These are phyloP conservation scores for Saccostrea glomerata DNA, from an alignment of 1,140 invertebrate genomes.

Conservation along the genomic window DNA sequence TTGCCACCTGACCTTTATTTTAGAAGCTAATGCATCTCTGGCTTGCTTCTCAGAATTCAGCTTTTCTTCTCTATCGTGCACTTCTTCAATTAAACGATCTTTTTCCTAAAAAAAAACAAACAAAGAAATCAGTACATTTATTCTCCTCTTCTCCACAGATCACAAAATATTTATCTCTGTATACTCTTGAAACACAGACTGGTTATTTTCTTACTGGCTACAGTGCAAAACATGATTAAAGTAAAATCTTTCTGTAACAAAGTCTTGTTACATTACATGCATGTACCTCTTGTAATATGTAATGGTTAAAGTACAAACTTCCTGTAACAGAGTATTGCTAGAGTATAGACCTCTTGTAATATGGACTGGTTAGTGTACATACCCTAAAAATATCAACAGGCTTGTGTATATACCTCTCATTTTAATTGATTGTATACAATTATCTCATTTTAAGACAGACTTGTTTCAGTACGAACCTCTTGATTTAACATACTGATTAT, in stretches of 20 bases:
- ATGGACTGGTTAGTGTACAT: not conserved
- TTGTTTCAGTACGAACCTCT: not conserved
- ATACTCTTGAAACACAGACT: no score
- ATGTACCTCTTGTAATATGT: not conserved
- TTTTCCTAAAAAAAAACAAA: constrained; percentile 79
- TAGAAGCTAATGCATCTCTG: constrained; percentile 80
- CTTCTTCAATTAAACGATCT: constrained; percentile 82
- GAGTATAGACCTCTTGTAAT: not conserved
- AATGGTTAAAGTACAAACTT: not conserved
- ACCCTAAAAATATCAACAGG: not conserved
- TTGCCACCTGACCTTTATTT: constrained; percentile 71
- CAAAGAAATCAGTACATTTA: no score
- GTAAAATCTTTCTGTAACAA: constrained; percentile 79
- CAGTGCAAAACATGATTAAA: not conserved
- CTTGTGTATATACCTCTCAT: not conserved
- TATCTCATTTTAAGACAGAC: not conserved
- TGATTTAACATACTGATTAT: no score
- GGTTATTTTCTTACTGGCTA: not conserved
- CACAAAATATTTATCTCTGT: no score
- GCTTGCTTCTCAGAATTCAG: constrained; percentile 82
- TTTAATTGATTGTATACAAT: no score
- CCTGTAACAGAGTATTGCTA: not conserved
- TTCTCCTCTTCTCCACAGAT: no score
- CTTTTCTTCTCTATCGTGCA: constrained; percentile 82
- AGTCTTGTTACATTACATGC: constrained; percentile 77